phyloP scores from a whole-genome alignment of 2,797 vertebrate genomes.

The Bovichtus variegatus region DNA sequence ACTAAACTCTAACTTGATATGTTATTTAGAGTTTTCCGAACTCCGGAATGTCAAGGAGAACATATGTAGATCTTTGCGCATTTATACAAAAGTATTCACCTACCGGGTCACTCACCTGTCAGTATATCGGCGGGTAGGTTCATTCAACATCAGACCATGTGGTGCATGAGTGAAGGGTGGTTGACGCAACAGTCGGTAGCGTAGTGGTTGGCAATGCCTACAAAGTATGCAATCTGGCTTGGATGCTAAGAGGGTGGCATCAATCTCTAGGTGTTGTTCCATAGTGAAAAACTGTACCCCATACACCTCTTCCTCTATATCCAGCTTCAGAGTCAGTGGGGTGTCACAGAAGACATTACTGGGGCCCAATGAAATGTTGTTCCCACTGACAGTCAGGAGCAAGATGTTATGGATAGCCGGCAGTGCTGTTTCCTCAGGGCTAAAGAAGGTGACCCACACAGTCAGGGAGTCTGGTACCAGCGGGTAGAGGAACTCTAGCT shows the following conservation, averaged over 20 bases:
- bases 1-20: background rate
- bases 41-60: background rate
- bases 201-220: slow-evolving; percentile 87
- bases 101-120: slow-evolving; percentile 90
- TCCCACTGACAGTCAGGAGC: slow-evolving; percentile 90
- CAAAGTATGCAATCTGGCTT: slow-evolving; percentile 87
- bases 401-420: slow-evolving; percentile 95
- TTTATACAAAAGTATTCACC: slow-evolving; percentile 38
- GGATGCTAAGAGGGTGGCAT: slow-evolving; percentile 94
- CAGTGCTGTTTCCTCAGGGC: slow-evolving; percentile 90
- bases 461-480: slow-evolving; percentile 93
- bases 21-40: slow-evolving; percentile 1
- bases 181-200: slow-evolving; percentile 90
- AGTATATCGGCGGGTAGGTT: slow-evolving; percentile 88
- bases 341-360: slow-evolving; percentile 96
- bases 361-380: slow-evolving; percentile 93
- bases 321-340: slow-evolving; percentile 92
- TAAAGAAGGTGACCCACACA: slow-evolving; percentile 96
- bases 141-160: slow-evolving; percentile 83
- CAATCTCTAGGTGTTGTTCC: slow-evolving; percentile 96
- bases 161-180: slow-evolving; percentile 87
- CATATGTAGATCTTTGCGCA: background rate
- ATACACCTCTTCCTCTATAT: slow-evolving; percentile 89
- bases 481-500: slow-evolving; percentile 92
- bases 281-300: slow-evolving; percentile 97